These are phyloP conservation scores for Abscondita cerata DNA, from an alignment of 2,888 invertebrate genomes.

Conservation along the genomic window DNA sequence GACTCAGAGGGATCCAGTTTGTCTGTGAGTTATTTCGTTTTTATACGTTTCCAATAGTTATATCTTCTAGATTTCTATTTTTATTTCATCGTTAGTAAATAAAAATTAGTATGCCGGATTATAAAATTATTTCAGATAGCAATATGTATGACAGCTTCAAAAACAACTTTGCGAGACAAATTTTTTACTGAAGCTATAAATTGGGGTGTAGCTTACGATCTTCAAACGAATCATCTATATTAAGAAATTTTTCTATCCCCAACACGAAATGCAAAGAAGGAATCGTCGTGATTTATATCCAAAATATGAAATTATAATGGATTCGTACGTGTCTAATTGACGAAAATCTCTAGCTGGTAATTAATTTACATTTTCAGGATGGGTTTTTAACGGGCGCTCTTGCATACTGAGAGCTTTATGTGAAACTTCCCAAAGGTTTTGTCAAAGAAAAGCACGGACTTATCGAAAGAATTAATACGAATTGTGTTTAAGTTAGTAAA, in stretches of 20 bases:
- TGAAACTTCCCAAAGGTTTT: constrained; percentile 71
- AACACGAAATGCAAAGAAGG: constrained; percentile 64
- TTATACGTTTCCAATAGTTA: constrained; percentile 24
- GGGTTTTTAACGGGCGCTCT: constrained; percentile 75
- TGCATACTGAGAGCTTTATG: constrained; percentile 77
- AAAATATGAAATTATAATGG: constrained; percentile 70
- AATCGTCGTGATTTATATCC: constrained; percentile 73
- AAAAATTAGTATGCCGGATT: constrained; percentile 34
- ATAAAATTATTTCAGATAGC: constrained; percentile 59
- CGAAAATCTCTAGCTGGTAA: constrained; percentile 3
- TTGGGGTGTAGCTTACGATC: constrained; percentile 77
- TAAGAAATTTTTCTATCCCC: constrained; percentile 45
- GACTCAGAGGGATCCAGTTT: constrained; percentile 75
- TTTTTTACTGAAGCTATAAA: constrained; percentile 74
- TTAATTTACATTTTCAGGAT: constrained; percentile 63
- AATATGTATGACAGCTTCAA: constrained; percentile 64
- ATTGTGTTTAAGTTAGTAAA: constrained; percentile 71
- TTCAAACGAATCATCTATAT: constrained; percentile 65
- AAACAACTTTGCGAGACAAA: constrained; percentile 62
- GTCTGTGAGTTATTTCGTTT: constrained; percentile 63
- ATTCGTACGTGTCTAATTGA: constrained; percentile 65
- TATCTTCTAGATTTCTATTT: constrained; percentile 17
- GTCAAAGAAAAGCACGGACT: constrained; percentile 68
- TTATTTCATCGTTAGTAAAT: constrained; percentile 13
- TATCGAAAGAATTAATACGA: constrained; percentile 73